phyloP scores from a whole-genome alignment of 2,888 invertebrate genomes.

The Tolmerus cingulatus region DNA sequence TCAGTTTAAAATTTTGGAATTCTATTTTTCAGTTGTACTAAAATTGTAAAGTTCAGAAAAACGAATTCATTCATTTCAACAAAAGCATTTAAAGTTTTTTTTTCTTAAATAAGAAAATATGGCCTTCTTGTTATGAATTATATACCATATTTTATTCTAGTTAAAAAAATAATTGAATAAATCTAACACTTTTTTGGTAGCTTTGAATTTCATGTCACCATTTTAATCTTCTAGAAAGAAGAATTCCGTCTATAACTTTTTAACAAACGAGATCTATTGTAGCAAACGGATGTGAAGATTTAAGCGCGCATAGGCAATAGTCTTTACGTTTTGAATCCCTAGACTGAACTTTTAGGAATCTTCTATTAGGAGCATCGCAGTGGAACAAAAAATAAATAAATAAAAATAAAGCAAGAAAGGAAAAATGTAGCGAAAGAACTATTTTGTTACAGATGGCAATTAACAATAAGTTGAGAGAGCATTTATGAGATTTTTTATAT shows the following conservation, averaged over 20 bases:
- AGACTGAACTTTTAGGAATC: background rate
- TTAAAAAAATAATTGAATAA: too few species aligned
- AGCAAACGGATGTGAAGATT: background rate
- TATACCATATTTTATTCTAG: too few species aligned
- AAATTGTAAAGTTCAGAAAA: too few species aligned
- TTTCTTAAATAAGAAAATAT: too few species aligned
- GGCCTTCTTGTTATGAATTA: too few species aligned
- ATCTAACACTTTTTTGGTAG: background rate
- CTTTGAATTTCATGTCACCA: background rate
- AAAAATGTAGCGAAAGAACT: constrained; percentile 2
- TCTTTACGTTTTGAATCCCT: background rate
- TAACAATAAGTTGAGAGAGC: constrained; percentile 35
- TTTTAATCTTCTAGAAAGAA: background rate
- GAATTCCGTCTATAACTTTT: background rate
- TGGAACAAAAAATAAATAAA: background rate
- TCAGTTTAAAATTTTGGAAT: too few species aligned
- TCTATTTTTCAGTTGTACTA: too few species aligned
- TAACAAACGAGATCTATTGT: background rate
- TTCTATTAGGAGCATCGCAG: background rate
- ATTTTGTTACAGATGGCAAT: constrained; percentile 36
- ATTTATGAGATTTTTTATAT: constrained; percentile 17
- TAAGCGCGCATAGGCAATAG: background rate
- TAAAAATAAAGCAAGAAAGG: background rate
- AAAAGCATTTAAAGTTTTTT: too few species aligned
- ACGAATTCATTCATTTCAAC: too few species aligned